phyloP scores from a whole-genome alignment of 2,888 invertebrate species.

The Eurytoma californica region DNA sequence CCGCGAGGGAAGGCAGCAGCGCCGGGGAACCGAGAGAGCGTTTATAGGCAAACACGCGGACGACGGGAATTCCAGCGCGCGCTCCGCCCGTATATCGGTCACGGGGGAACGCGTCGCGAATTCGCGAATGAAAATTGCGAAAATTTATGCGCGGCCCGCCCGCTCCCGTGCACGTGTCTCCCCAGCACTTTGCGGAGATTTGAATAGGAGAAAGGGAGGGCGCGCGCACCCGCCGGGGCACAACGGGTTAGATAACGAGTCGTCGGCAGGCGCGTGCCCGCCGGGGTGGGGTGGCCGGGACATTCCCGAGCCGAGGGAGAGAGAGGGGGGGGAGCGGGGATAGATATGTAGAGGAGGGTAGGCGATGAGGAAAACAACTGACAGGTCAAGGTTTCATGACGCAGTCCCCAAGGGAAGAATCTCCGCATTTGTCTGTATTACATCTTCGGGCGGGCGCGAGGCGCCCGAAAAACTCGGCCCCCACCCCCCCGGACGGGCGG shows the following conservation, averaged over 20 bases:
- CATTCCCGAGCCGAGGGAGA: constrained; percentile 2
- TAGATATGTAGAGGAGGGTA: not conserved
- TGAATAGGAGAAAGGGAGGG: constrained; percentile 35
- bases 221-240: too few relatives aligned
- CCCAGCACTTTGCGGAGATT: constrained; percentile 39
- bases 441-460: constrained; percentile 33
- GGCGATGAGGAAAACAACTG: constrained; percentile 49
- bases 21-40: constrained; percentile 1
- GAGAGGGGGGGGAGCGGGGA: not conserved
- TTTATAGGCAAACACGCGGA: constrained; percentile 28
- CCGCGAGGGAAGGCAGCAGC: too few relatives aligned
- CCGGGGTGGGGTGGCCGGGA: not conserved
- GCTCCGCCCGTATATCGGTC: constrained; percentile 38
- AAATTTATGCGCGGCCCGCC: constrained; percentile 19
- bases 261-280: too few relatives aligned
- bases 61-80: not conserved
- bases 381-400: constrained; percentile 64
- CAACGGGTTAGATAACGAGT: constrained; percentile 28
- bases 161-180: not conserved
- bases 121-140: constrained; percentile 23
- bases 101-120: constrained; percentile 5
- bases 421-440: constrained; percentile 58
- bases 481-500: not conserved
- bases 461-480: constrained; percentile 31
- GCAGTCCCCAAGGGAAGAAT: constrained; percentile 57